Evolutionary conservation across 2,113 vertebrate genomes (phyloP), one percentile per base, ranked within the genome.

Genomic region (Caretta caretta): DNA sequence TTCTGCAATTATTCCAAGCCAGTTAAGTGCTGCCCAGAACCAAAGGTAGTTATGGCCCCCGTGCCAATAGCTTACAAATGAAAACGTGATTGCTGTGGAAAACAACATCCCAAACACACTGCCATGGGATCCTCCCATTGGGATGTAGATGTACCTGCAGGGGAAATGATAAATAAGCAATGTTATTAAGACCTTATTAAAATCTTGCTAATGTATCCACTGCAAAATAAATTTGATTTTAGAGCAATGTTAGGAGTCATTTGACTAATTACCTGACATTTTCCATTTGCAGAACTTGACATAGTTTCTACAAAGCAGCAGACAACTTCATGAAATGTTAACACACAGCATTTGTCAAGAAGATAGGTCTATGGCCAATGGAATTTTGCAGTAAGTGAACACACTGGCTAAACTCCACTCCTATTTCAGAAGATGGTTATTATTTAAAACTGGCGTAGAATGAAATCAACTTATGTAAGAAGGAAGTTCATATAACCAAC

Each of bases 21-120:
- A 99, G 95, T 99, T 99, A 96, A 99, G 98, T 1, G 98, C 81
- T 0, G 99, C 99, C 99, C 99, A 99, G 98, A 98, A 99, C 98
- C 98, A 99, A 75, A 99, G 96, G 95, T 99, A 99, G 96, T 99
- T 99, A 35, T 99, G 98, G 84, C 99, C 99, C 20, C 99, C 99
- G 0, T 99, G 99, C 99, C 99, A 99, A 91, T 98, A 99, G 97
- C 99, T 99, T 94, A 99, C 98, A 29, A 99, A 99, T 1, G 98
- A 98, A 48, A 99, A 99, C 0, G 99, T 99, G 75, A 99, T 96
- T 1, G 98, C 99, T 2, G 99, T 99, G 90, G 99, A 99, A 17
- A 99, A 83, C 25, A 99, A 91, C 10, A 97, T 99, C 92, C 98
- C 97, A 83, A 98, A 93, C 17, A 93, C 86, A 35, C 99, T 99